These are phyloP conservation scores for Notamacropus eugenii DNA, from an alignment of 2,797 vertebrate genomes.

Conservation along the genomic window DNA sequence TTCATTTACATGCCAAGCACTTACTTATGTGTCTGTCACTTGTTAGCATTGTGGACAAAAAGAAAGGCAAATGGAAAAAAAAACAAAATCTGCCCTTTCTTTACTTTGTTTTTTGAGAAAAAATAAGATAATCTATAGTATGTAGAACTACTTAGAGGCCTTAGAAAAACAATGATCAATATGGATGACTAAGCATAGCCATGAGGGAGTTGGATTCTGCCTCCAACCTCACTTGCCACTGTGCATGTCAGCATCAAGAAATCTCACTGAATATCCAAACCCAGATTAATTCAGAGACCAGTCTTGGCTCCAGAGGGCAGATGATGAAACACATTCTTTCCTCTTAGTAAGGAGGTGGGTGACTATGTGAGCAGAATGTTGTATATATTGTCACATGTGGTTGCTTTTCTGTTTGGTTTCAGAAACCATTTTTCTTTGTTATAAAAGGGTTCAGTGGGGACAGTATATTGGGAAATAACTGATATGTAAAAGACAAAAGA, in stretches of 20 bases:
- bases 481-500: background rate
- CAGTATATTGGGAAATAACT: background rate
- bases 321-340: background rate
- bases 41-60: background rate
- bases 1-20: background rate
- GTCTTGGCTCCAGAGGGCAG: background rate
- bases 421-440: background rate
- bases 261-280: background rate
- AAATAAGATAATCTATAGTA: background rate
- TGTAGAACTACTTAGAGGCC: background rate
- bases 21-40: background rate
- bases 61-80: background rate
- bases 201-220: background rate
- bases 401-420: background rate
- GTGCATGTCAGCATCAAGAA: background rate
- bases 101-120: background rate
- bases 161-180: background rate
- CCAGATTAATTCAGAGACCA: background rate
- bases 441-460: background rate
- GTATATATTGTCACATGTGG: background rate
- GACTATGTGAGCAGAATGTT: background rate
- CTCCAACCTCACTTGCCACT: background rate
- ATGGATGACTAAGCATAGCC: background rate
- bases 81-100: background rate
- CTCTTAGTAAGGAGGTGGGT: background rate